Evolutionary conservation across 2,797 vertebrate species (phyloP).

Genomic region (Nyctibius grandis): DNA sequence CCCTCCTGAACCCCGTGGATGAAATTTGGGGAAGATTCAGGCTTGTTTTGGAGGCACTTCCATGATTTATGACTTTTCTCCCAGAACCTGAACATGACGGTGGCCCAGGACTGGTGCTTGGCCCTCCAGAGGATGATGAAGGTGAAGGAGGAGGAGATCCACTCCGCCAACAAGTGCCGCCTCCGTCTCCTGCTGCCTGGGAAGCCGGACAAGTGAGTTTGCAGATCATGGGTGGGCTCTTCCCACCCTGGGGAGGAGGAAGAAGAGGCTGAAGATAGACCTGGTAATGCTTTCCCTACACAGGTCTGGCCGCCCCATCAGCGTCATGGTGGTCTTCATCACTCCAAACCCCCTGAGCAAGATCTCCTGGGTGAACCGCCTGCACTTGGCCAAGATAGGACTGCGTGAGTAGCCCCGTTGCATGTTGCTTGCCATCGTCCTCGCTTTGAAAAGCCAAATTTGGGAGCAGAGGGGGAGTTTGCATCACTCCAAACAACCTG

Average conservation of each 20-base stretch:
- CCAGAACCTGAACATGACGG: slow-evolving; percentile 93
- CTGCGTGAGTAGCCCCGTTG: slow-evolving; percentile 77
- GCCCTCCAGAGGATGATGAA: slow-evolving; percentile 93
- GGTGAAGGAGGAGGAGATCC: slow-evolving; percentile 96
- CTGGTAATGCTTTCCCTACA: fast-evolving
- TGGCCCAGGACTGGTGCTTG: slow-evolving; percentile 96
- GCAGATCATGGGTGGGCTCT: neutral
- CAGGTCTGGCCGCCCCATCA: slow-evolving; percentile 90
- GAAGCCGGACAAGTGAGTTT: slow-evolving; percentile 91
- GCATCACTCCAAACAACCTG: fast-evolving
- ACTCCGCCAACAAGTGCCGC: slow-evolving; percentile 94
- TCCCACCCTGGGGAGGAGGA: neutral
- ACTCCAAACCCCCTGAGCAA: slow-evolving; percentile 89
- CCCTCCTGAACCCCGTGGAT: neutral
- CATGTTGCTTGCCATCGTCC: no score
- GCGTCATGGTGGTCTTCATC: slow-evolving; percentile 91
- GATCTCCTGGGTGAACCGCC: slow-evolving; percentile 90
- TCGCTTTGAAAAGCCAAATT: neutral
- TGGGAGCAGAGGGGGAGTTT: neutral
- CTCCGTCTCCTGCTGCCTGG: slow-evolving; percentile 91
- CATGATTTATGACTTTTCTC: neutral
- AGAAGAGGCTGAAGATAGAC: neutral
- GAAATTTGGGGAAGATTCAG: neutral
- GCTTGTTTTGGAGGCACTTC: neutral
- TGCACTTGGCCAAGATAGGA: slow-evolving; percentile 88